A percentile compares a stretch with the other conserved stretches of the same genome.
phyloP scores from a whole-genome alignment of 1,140 invertebrate species.

The Drosophila elegans region DNA sequence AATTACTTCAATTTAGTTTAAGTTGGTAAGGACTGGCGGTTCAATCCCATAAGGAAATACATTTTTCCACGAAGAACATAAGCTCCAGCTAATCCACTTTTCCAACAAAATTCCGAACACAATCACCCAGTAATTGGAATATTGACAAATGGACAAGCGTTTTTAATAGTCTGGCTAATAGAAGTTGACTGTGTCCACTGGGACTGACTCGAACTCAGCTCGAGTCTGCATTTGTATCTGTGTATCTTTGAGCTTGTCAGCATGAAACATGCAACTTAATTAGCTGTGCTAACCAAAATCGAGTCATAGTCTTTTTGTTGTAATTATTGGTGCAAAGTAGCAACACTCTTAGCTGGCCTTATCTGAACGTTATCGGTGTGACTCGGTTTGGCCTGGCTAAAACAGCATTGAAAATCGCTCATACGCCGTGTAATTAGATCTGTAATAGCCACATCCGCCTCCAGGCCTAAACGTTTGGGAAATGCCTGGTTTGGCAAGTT shows the following conservation, averaged over 20 bases:
- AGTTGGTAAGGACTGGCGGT: background rate
- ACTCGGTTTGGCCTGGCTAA: slow-evolving; percentile 24
- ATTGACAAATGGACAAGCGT: slow-evolving; percentile 53
- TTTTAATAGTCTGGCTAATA: slow-evolving; percentile 65
- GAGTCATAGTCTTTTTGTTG: slow-evolving; percentile 1
- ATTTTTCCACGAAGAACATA: slow-evolving; percentile 6
- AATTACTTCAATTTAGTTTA: slow-evolving; percentile 1
- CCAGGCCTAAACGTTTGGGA: slow-evolving; percentile 34
- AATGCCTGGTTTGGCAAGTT: slow-evolving; percentile 43
- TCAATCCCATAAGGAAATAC: slow-evolving; percentile 19
- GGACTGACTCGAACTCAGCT: slow-evolving; percentile 21
- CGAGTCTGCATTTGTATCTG: slow-evolving; percentile 27
- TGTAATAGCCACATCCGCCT: slow-evolving; percentile 56
- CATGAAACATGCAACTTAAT: slow-evolving; percentile 69
- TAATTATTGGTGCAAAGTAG: slow-evolving; percentile 8
- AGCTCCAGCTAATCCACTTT: background rate
- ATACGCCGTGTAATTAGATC: slow-evolving; percentile 57
- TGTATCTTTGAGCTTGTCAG: slow-evolving; percentile 40
- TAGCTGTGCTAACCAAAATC: slow-evolving; percentile 30
- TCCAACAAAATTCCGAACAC: slow-evolving; percentile 11
- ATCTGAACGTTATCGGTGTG: slow-evolving; percentile 38
- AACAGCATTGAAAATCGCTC: slow-evolving; percentile 45
- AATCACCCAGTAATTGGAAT: slow-evolving; percentile 14
- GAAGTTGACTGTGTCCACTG: slow-evolving; percentile 54
- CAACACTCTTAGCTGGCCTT: slow-evolving; percentile 35